Conservation (phyloP, 2,113 vertebrate species). For the Pycnonotus jocosus region DNA sequence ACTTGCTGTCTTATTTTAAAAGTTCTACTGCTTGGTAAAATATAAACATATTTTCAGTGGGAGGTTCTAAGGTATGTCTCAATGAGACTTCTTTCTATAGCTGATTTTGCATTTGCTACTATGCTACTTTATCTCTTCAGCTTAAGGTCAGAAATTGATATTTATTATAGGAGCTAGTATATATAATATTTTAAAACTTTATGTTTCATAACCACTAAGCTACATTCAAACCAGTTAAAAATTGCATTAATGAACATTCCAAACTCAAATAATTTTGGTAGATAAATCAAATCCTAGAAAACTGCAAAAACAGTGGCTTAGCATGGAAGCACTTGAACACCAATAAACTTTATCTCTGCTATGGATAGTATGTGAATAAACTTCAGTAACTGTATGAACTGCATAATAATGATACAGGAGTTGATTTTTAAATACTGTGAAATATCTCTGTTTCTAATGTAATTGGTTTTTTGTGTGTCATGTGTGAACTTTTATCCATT, state of each 20-base stretch:
- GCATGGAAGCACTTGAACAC: not conserved
- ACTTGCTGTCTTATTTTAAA: not conserved
- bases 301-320: not conserved
- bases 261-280: not conserved
- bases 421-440: not conserved
- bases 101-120: not conserved
- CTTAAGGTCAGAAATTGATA: not conserved
- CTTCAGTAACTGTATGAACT: not conserved
- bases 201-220: not conserved
- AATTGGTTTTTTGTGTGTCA: not conserved
- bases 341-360: not conserved
- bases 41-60: not conserved
- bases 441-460: not conserved
- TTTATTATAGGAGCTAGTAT: not conserved
- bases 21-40: not conserved
- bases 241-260: not conserved
- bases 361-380: not conserved
- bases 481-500: not conserved
- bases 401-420: not conserved
- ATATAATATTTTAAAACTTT: not conserved
- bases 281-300: not conserved
- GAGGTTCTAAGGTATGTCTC: not conserved
- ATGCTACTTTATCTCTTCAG: not conserved
- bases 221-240: not conserved
- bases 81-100: not conserved